Conservation (phyloP, 2,888 invertebrate species). For the Lepidocyrtoides sp. region DNA sequence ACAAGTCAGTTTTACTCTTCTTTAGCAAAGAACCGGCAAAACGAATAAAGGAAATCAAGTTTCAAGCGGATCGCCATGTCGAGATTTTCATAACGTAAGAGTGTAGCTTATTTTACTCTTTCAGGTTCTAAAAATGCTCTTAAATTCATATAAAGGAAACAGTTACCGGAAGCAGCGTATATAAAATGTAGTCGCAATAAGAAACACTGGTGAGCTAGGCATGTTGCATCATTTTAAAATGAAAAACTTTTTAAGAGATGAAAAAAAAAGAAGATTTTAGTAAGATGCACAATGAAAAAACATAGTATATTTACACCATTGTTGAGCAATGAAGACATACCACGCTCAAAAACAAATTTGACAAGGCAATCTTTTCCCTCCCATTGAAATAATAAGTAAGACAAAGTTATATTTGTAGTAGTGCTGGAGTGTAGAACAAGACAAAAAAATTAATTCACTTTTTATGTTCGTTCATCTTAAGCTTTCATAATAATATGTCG, state of each 20-base stretch:
- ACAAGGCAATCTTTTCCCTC: not conserved
- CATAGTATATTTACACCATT: conserved; percentile 2
- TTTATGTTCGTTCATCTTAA: conserved; percentile 10
- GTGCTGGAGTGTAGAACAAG: not conserved
- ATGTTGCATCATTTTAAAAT: not conserved
- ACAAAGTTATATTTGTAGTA: not conserved
- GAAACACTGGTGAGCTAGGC: not conserved
- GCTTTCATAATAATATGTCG: not conserved
- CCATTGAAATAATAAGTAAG: too few relatives aligned
- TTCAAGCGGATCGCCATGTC: conserved; percentile 25
- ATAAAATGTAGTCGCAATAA: conserved; percentile 46
- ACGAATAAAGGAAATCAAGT: conserved; percentile 55
- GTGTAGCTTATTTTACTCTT: conserved; percentile 38
- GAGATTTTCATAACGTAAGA: not conserved
- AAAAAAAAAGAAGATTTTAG: conserved; percentile 29
- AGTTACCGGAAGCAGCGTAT: conserved; percentile 60
- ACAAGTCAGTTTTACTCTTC: not conserved
- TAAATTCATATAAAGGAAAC: conserved; percentile 67
- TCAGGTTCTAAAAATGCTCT: conserved; percentile 44
- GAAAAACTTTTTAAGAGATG: conserved; percentile 48
- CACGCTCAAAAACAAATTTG: not conserved
- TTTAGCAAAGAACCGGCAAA: conserved; percentile 30
- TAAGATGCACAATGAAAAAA: not conserved
- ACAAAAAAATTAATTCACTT: conserved; percentile 37
- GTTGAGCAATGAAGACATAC: conserved; percentile 4